Conservation (phyloP, 2,888 invertebrate genomes). For the Diadegma fenestrale region DNA sequence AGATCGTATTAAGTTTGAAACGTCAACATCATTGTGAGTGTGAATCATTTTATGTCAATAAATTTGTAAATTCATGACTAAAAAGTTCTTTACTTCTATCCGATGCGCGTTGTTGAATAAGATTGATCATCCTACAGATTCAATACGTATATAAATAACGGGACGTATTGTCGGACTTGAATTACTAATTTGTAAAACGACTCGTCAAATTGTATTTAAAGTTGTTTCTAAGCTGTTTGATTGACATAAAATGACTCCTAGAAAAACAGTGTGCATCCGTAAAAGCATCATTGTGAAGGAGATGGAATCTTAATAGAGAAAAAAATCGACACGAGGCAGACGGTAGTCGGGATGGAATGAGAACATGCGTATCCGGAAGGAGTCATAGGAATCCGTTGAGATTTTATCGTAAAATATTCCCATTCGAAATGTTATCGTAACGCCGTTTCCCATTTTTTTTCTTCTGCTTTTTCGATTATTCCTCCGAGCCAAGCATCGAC, state of each 20-base stretch:
- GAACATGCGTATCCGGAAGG: too few species aligned
- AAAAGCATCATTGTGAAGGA: background rate
- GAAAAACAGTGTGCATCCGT: background rate
- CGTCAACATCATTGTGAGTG: background rate
- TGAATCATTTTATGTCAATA: background rate
- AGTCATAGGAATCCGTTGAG: too few species aligned
- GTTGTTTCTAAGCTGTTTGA: background rate
- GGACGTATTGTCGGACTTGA: background rate
- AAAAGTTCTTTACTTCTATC: background rate
- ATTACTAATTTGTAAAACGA: background rate
- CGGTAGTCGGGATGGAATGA: too few species aligned
- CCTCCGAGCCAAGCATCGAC: too few species aligned
- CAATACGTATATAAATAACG: background rate
- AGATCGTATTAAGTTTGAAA: background rate
- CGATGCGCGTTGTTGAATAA: background rate
- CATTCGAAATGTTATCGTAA: too few species aligned
- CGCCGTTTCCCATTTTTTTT: too few species aligned
- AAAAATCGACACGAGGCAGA: too few species aligned
- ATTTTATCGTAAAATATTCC: too few species aligned
- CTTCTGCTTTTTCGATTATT: too few species aligned
- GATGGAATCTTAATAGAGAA: background rate
- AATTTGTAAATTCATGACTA: background rate
- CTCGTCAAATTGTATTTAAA: background rate
- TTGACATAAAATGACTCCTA: background rate
- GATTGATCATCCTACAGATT: background rate